These are phyloP conservation scores for Gryon sp. DNA, from an alignment of 1,140 invertebrate genomes.

Conservation along the genomic window DNA sequence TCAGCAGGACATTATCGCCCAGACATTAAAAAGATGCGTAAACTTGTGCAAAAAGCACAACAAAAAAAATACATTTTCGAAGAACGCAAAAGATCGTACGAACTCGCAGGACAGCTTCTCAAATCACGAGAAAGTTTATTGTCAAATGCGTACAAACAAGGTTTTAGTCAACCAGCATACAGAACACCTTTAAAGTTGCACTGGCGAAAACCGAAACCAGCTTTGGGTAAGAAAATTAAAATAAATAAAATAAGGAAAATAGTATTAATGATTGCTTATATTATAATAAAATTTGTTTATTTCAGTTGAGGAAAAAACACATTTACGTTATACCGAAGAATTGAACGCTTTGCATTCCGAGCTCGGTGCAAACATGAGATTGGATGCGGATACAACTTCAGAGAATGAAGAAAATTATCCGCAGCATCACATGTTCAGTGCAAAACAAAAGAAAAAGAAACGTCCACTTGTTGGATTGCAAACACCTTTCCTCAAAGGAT, in stretches of 20 bases:
- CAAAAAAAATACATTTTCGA: slow-evolving; percentile 84
- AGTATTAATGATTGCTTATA: slow-evolving; percentile 5
- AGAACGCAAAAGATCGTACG: slow-evolving; percentile 80
- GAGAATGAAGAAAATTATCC: slow-evolving; percentile 80
- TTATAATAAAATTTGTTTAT: slow-evolving; percentile 3
- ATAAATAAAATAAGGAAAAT: too few relatives aligned
- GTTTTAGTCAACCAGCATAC: slow-evolving; percentile 78
- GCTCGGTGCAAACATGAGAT: slow-evolving; percentile 67
- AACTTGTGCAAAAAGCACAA: slow-evolving; percentile 83
- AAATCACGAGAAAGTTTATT: slow-evolving; percentile 85
- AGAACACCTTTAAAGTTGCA: slow-evolving; percentile 78
- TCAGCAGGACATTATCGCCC: slow-evolving; percentile 83
- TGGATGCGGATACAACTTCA: slow-evolving; percentile 74
- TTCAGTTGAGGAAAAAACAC: slow-evolving; percentile 75
- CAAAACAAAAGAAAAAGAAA: slow-evolving; percentile 79
- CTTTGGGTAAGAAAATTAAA: too few relatives aligned
- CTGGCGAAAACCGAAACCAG: slow-evolving; percentile 76
- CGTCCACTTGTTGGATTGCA: slow-evolving; percentile 85
- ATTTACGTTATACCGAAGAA: slow-evolving; percentile 74
- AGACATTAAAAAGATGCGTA: slow-evolving; percentile 81
- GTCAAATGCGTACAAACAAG: slow-evolving; percentile 80
- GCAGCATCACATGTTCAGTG: slow-evolving; percentile 75
- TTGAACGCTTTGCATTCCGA: slow-evolving; percentile 73
- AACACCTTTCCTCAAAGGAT: slow-evolving; percentile 73
- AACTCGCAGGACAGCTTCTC: slow-evolving; percentile 82